Percentiles rank a stretch among this genome's conserved stretches.
Conservation (phyloP, 2,888 invertebrate genomes). For the Pardosa pseudoannulata region DNA sequence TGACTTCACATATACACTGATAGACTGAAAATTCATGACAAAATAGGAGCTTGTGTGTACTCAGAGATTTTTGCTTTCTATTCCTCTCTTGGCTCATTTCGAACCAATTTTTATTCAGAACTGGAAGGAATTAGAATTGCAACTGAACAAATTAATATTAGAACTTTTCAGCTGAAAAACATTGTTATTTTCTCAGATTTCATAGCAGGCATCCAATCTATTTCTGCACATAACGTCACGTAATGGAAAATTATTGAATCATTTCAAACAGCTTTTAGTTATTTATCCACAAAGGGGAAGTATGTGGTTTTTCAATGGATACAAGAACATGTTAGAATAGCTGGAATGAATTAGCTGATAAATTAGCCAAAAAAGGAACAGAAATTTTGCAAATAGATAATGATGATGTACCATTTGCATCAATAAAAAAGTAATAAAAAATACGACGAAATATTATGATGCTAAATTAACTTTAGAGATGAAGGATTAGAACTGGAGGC, state of each 20-base stretch:
- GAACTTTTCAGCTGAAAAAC: constrained; percentile 8
- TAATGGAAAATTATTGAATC: constrained; percentile 9
- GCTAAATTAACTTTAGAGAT: no score
- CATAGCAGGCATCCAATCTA: background rate
- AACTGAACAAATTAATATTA: constrained; percentile 6
- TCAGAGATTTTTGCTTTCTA: constrained; percentile 9
- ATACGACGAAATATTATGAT: background rate
- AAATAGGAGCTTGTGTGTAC: background rate
- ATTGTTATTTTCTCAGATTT: background rate
- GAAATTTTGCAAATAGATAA: constrained; percentile 6
- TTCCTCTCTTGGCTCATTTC: background rate
- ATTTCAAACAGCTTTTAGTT: background rate
- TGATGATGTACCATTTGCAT: no score
- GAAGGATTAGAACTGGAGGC: no score
- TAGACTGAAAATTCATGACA: background rate
- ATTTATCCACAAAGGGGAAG: no score
- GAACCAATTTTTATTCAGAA: constrained; percentile 2
- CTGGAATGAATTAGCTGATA: no score
- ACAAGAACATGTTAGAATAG: no score
- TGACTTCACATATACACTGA: constrained; percentile 16
- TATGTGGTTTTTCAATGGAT: constrained; percentile 9
- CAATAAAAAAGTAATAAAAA: background rate
- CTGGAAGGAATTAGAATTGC: constrained; percentile 11
- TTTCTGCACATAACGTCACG: constrained; percentile 8
- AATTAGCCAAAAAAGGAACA: no score